phyloP scores from a whole-genome alignment of 1,140 invertebrate genomes.

The Apis cerana region DNA sequence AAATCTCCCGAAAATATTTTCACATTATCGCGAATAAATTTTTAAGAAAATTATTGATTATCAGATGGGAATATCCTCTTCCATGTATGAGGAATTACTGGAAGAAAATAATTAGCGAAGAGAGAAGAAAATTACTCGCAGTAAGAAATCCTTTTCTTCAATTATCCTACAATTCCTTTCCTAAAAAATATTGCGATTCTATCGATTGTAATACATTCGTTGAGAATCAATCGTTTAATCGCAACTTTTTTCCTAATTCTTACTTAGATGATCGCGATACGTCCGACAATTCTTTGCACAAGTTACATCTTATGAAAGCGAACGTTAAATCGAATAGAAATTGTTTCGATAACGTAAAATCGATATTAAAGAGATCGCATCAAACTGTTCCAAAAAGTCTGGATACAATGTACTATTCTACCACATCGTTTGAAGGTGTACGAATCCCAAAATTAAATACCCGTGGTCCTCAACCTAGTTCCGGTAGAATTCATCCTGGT shows the following conservation, averaged over 20 bases:
- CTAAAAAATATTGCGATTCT: constrained; percentile 27
- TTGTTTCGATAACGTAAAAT: neutral
- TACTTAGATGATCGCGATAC: neutral
- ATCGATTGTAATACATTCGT: neutral
- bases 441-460: constrained; percentile 58
- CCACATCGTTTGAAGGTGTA: neutral
- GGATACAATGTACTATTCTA: constrained; percentile 1
- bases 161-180: constrained; percentile 11
- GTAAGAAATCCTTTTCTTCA: constrained; percentile 63
- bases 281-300: constrained; percentile 39
- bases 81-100: constrained; percentile 59
- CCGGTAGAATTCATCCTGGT: constrained; percentile 58
- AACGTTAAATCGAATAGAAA: neutral
- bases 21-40: neutral
- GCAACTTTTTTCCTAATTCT: neutral
- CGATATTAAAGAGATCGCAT: neutral
- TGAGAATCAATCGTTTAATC: neutral
- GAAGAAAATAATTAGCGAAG: constrained; percentile 58
- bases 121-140: constrained; percentile 55
- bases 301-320: neutral
- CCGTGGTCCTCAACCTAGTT: constrained; percentile 57
- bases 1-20: neutral
- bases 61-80: constrained; percentile 67
- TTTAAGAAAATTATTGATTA: neutral
- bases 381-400: neutral